These are phyloP conservation scores for Meta bourneti DNA, from an alignment of 2,888 invertebrate genomes.

Conservation along the genomic window DNA sequence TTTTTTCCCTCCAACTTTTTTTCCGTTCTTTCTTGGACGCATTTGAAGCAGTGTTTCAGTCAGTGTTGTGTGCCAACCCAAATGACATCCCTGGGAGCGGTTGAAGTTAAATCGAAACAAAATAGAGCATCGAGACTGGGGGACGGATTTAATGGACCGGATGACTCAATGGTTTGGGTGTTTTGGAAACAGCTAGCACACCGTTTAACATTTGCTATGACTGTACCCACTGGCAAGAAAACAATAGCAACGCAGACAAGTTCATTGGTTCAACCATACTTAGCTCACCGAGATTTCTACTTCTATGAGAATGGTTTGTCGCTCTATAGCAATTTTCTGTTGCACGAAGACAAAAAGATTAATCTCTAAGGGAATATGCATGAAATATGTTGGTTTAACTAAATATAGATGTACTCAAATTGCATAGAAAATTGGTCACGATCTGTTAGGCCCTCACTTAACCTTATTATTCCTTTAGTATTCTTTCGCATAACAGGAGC, in stretches of 20 bases:
- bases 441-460: too few species aligned
- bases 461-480: too few species aligned
- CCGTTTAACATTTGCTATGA: background rate
- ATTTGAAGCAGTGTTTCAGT: background rate
- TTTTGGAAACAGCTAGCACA: background rate
- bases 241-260: background rate
- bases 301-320: too few species aligned
- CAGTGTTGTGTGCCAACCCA: background rate
- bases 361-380: too few species aligned
- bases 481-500: too few species aligned
- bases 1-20: background rate
- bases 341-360: too few species aligned
- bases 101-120: background rate
- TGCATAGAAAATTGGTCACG: too few species aligned
- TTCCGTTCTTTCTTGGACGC: background rate
- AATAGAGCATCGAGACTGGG: background rate
- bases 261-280: too few species aligned
- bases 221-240: background rate
- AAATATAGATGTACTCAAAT: too few species aligned
- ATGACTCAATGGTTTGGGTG: background rate
- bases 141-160: conserved; percentile 1
- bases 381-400: too few species aligned
- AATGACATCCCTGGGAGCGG: background rate
- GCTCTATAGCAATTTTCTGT: too few species aligned
- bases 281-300: too few species aligned